Conservation (phyloP, 2,797 vertebrate genomes). For the Ataeniobius toweri region DNA sequence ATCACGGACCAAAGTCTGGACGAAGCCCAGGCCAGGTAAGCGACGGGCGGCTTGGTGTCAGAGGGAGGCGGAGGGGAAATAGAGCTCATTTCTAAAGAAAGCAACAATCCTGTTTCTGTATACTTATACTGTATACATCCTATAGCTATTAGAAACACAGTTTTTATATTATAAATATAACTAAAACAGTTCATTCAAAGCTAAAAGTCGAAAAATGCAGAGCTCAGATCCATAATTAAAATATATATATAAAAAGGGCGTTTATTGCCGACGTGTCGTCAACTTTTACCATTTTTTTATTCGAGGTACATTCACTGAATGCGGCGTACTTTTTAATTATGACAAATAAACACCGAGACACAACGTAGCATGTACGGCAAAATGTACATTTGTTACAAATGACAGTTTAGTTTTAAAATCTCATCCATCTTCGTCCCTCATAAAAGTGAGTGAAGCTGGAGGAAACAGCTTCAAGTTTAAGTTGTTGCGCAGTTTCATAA, state of each 20-base stretch:
- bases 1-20: conserved; percentile 99
- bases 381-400: neutral
- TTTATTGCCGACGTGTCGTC: neutral
- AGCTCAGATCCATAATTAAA: neutral
- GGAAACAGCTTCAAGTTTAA: neutral
- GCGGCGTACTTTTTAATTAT: neutral
- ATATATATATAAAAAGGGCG: neutral
- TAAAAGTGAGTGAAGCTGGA: neutral
- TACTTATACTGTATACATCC: too few relatives aligned
- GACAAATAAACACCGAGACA: neutral
- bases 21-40: conserved; percentile 96
- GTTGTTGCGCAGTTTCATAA: neutral
- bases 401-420: neutral
- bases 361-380: neutral
- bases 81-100: neutral
- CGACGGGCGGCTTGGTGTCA: neutral
- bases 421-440: neutral
- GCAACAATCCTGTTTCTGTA: neutral
- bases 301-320: neutral
- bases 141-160: neutral
- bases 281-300: neutral
- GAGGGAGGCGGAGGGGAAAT: conserved; percentile 6
- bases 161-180: neutral
- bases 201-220: neutral
- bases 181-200: neutral